Percentiles rank a stretch among this genome's conserved stretches.
phyloP scores from a whole-genome alignment of 1,140 invertebrate genomes.

The Chironomus tepperi region DNA sequence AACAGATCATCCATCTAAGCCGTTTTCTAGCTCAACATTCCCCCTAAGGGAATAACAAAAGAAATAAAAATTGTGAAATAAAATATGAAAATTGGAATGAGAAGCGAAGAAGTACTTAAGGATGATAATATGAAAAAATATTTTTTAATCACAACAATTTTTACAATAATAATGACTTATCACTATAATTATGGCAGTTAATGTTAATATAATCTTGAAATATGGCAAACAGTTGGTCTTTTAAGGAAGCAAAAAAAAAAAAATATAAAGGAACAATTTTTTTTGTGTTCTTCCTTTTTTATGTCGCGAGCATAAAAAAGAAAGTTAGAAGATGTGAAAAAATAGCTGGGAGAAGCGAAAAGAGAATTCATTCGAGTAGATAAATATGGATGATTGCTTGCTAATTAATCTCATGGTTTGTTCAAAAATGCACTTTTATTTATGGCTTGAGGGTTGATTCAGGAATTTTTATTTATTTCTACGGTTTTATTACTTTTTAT shows the following conservation, averaged over 20 bases:
- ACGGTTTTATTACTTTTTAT: too few species aligned
- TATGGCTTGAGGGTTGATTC: too few species aligned
- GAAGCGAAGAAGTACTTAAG: constrained; percentile 2
- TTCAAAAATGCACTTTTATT: too few species aligned
- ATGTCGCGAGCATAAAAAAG: too few species aligned
- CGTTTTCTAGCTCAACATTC: background rate
- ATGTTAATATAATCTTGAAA: constrained; percentile 17
- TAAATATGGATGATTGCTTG: too few species aligned
- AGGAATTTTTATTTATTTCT: too few species aligned
- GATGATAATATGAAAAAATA: constrained; percentile 21
- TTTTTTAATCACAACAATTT: constrained; percentile 20
- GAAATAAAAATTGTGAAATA: background rate
- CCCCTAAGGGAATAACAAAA: background rate
- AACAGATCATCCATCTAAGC: background rate
- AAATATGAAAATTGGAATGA: background rate
- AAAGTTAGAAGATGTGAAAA: too few species aligned
- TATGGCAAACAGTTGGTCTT: constrained; percentile 22
- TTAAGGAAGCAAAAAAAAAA: background rate
- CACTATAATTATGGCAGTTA: constrained; percentile 23
- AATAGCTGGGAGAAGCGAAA: too few species aligned
- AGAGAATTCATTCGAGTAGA: too few species aligned
- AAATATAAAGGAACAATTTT: background rate
- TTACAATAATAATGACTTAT: constrained; percentile 23
- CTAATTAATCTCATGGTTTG: too few species aligned
- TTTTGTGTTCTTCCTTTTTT: background rate